Base-by-base conservation (phyloP, 2,797 vertebrate genomes). In the Cephalopachus bancanus region DNA sequence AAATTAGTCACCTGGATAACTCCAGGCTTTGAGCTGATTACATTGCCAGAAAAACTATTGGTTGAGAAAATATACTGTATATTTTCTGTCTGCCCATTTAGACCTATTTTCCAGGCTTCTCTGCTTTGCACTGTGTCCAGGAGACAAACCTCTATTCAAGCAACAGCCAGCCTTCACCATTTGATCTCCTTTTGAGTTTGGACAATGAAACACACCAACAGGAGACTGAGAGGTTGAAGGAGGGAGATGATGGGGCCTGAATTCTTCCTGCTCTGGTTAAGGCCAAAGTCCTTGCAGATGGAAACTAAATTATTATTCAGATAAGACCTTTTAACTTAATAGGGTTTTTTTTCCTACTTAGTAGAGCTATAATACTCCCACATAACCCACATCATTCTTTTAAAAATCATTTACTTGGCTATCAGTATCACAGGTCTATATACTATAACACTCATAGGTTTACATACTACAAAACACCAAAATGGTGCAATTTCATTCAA, bases 241-340 rank as follows among this genome's bases (percentile, higher is more conserved):
- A n/a, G 1, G 17, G n/a, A 91, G 51, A 28, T 85, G 30, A 59
- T 14, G 12, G 7, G 12, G 5, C 4, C 37, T 94, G 75, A 62
- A 64, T 71, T 80, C 6, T 28, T 60, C 65, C 10, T 72, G 14
- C 7, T 91, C 44, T 44, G 74, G 19, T 19, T 59, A 26, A 89
- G 44, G 16, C 6, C 67, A 85, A n/a, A 76, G 9, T 10, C n/a
- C 28, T 67, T 75, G 20, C 14, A 75, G 53, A 64, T 22, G 59
- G n/a, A 16, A 84, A n/a, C 26, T 49, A 44, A 85, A 22, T 91
- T 93, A 49, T 85, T 86, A 75, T 74, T 67, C 80, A 95, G 76
- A 85, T 53, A 69, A 74, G 24, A 71, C 0, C 22, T 89, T 96
- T 93, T 44, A 75, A 86, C 3, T 75, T 37, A 90, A 37, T 69